phyloP scores from a whole-genome alignment of 1,140 invertebrate species.

The Atopsyche davidsoni region DNA sequence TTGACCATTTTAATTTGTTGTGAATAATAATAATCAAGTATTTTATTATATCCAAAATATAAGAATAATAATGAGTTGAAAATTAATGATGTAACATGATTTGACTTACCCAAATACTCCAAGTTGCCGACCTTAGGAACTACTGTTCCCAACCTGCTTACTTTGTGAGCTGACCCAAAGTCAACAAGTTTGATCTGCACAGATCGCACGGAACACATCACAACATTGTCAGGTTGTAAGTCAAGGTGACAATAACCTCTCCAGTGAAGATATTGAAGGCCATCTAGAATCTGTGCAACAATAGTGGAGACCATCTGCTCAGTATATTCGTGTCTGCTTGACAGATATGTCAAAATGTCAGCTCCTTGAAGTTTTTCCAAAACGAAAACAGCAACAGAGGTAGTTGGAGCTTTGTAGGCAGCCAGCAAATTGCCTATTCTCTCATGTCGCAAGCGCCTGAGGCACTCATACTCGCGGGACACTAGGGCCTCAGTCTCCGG shows the following conservation, averaged over 20 bases:
- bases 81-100: too few species aligned
- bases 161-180: slow-evolving; percentile 76
- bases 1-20: background rate
- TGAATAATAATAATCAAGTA: slow-evolving; percentile 10
- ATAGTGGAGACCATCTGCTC: slow-evolving; percentile 86
- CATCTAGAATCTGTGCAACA: slow-evolving; percentile 78
- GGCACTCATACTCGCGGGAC: slow-evolving; percentile 73
- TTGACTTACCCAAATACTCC: slow-evolving; percentile 62
- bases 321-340: slow-evolving; percentile 78
- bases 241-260: slow-evolving; percentile 87
- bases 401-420: slow-evolving; percentile 62
- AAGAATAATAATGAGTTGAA: background rate
- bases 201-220: slow-evolving; percentile 81
- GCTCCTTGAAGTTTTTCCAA: slow-evolving; percentile 86
- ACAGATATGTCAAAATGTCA: slow-evolving; percentile 84
- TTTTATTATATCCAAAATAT: background rate
- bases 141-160: slow-evolving; percentile 70
- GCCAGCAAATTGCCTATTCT: slow-evolving; percentile 69
- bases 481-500: slow-evolving; percentile 60
- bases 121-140: slow-evolving; percentile 62
- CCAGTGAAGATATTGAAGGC: slow-evolving; percentile 89
- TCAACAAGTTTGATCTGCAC: slow-evolving; percentile 89
- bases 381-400: slow-evolving; percentile 64
- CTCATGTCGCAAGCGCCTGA: slow-evolving; percentile 77
- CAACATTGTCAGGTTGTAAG: slow-evolving; percentile 94